Evolutionary conservation across 1,140 invertebrate species (phyloP).

Genomic region (Saccostrea cuccullata): DNA sequence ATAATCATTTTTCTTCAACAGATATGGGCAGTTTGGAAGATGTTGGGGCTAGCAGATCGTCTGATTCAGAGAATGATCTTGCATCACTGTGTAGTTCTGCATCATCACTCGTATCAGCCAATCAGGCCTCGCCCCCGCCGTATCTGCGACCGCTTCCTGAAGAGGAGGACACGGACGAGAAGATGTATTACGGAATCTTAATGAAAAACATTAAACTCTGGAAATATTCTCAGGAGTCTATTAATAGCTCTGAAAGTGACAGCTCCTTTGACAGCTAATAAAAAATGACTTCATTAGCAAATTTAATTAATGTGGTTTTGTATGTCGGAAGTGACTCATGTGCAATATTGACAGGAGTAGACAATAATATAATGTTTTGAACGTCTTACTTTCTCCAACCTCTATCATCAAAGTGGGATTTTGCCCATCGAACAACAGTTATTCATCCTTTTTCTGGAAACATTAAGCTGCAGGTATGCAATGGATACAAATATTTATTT

Average conservation of each 20-base stretch:
- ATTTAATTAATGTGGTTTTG: constrained; percentile 17
- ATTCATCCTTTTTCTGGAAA: neutral
- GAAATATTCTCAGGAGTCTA: constrained; percentile 41
- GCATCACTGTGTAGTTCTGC: constrained; percentile 8
- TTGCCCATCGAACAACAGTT: neutral
- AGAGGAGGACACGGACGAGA: constrained; percentile 37
- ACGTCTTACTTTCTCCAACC: neutral
- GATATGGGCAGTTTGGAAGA: neutral
- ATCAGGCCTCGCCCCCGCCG: neutral
- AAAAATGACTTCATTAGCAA: neutral
- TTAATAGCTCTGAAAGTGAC: constrained; percentile 35
- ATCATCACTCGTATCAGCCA: constrained; percentile 3
- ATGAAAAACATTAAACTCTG: constrained; percentile 50
- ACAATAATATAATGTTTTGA: neutral
- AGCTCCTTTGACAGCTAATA: constrained; percentile 4
- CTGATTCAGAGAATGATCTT: constrained; percentile 10
- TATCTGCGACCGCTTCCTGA: constrained; percentile 30
- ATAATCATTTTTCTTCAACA: neutral
- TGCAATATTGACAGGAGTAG: constrained; percentile 1
- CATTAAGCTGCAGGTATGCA: neutral
- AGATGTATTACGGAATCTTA: constrained; percentile 43
- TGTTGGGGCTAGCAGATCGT: neutral
- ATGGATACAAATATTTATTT: neutral
- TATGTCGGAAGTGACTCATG: neutral
- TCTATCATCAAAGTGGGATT: neutral